A percentile compares a stretch with the other conserved stretches of the same genome.
phyloP scores from a whole-genome alignment of 2,797 vertebrate genomes.

The Sciaenops ocellatus region DNA sequence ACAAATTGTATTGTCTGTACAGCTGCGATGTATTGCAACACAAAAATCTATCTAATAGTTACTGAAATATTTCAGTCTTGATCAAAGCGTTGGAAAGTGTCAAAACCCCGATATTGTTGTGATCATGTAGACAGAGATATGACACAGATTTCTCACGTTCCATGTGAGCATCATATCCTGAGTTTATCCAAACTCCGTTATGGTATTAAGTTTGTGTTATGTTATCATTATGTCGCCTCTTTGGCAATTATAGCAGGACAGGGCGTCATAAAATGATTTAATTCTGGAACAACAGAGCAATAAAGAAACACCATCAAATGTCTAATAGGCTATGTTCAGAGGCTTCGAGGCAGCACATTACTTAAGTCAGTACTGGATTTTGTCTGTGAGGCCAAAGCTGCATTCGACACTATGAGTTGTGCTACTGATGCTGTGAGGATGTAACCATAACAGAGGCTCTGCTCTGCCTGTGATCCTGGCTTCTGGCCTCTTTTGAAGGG shows the following conservation, averaged over 20 bases:
- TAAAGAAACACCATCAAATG: background rate
- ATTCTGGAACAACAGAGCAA: background rate
- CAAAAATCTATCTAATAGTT: too few relatives aligned
- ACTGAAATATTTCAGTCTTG: too few relatives aligned
- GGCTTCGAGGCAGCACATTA: background rate
- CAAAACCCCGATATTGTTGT: background rate
- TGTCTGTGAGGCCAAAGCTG: background rate
- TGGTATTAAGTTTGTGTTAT: too few relatives aligned
- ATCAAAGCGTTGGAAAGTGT: too few relatives aligned
- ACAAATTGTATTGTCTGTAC: too few relatives aligned
- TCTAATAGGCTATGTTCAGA: background rate
- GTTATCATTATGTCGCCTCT: background rate
- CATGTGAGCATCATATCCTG: too few relatives aligned
- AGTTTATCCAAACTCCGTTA: background rate
- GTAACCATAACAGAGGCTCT: constrained; percentile 24
- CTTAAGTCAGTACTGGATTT: background rate
- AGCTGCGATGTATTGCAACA: too few relatives aligned
- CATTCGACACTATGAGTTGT: constrained; percentile 29
- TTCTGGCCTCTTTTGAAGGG: constrained; percentile 25
- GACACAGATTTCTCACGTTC: background rate
- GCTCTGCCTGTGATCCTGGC: constrained; percentile 12
- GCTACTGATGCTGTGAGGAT: constrained; percentile 29
- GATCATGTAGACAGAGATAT: background rate
- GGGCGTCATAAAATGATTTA: background rate
- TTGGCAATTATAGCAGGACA: background rate